Conservation (phyloP, 2,797 vertebrate genomes). For the Borostomias antarcticus region DNA sequence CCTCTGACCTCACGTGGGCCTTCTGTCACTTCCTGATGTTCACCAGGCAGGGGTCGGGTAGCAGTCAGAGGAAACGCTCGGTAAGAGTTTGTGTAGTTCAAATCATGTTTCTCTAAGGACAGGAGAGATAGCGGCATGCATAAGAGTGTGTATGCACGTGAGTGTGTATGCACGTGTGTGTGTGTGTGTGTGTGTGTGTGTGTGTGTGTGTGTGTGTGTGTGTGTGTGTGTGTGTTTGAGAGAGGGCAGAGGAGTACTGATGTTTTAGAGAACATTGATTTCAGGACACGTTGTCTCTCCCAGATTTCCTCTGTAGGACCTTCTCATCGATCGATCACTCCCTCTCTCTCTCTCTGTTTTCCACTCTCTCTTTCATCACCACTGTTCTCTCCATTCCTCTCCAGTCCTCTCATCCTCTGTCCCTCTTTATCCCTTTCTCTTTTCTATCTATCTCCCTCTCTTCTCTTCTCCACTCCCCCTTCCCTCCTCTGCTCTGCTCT, state of each 20-base stretch:
- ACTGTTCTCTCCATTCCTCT: not conserved
- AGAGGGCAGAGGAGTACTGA: not conserved
- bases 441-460: not conserved
- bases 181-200: not conserved
- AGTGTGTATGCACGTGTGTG: not conserved
- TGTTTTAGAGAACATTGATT: conserved; percentile 43
- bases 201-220: conserved; percentile 2
- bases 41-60: not conserved
- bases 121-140: not conserved
- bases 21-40: conserved; percentile 13
- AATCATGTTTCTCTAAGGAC: not conserved
- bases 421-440: not conserved
- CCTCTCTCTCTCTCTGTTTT: not conserved
- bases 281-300: conserved; percentile 45
- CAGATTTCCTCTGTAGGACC: conserved; percentile 35
- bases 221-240: not conserved
- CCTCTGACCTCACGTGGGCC: conserved; percentile 38
- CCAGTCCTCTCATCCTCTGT: not conserved
- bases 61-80: conserved; percentile 25
- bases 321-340: conserved; percentile 41
- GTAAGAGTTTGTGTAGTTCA: not conserved
- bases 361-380: conserved; percentile 10
- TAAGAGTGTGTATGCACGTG: not conserved
- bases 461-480: not conserved
- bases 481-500: not conserved